Evolutionary conservation across 2,797 vertebrate species (phyloP).

Genomic region (Florisuga fusca): DNA sequence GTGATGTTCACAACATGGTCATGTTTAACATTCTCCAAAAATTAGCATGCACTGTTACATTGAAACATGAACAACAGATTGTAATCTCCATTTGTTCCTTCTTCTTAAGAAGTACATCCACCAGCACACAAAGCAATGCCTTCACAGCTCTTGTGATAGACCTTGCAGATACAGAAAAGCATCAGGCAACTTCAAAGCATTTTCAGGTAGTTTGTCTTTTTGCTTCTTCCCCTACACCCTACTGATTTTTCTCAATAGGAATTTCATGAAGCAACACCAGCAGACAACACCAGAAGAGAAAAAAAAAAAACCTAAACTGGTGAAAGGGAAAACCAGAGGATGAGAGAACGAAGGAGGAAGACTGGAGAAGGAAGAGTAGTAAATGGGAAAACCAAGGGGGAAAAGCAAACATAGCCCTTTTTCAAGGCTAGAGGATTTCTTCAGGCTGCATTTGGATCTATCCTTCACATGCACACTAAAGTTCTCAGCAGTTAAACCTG

Average conservation of each 20-base stretch:
- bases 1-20: not conserved
- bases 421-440: not conserved
- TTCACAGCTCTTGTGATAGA: not conserved
- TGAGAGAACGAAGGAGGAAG: not conserved
- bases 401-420: rapidly evolving
- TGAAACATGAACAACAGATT: not conserved
- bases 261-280: not conserved
- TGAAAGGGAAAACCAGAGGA: not conserved
- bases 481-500: not conserved
- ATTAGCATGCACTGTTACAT: rapidly evolving
- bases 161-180: not conserved
- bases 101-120: not conserved
- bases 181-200: not conserved
- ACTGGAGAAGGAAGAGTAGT: not conserved
- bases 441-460: not conserved
- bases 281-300: not conserved
- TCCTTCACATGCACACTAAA: not conserved
- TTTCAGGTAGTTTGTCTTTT: not conserved
- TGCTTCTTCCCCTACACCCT: not conserved
- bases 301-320: not conserved
- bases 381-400: not conserved
- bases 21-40: not conserved
- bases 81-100: not conserved
- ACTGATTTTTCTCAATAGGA: not conserved
- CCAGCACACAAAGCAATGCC: not conserved